Base-by-base conservation (phyloP, 2,888 invertebrate species). In the Ypsolopha sequella region DNA sequence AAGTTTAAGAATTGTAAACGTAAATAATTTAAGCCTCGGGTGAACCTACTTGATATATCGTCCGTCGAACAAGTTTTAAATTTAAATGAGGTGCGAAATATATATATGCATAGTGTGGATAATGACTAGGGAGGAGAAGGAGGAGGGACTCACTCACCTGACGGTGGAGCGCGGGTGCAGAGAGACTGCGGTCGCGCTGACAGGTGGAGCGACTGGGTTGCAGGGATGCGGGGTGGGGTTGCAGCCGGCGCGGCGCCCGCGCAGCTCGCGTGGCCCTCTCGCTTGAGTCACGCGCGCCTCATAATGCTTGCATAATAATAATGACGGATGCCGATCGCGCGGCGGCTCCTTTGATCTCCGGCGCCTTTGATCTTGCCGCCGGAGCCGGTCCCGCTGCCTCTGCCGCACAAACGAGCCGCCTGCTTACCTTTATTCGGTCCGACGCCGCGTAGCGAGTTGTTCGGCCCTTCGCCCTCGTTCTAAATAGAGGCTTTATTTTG, bases 251-350 rank as follows among this genome's bases (percentile, higher is more conserved):
- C 70, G 74, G 79, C 78, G 80, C 80, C 80, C 80, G 81, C 79
- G 79, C 76, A 68, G 61, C 80, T 81, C 82, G 84, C 85, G 85
- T 82, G 82, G 80, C 80, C 79, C 79, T 80, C 82, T 78, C 80
- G 82, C 79, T 75, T 73, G 81, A 85, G 80, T 86, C 85, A 86
- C 85, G 85, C 82, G 82, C 85, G 81, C 79, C 80, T 79, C 76
- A 84, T 86, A 86, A 85, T 86, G 85, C 85, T 86, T 86, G 85
- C 85, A 86, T 86, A 86, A 85, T 86, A 86, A 86, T 86, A 86
- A 86, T 86, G 85, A 86, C 85, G 85, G 85, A 85, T 85, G 85
- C 85, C 85, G 85, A 86, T 86, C 85, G 85, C 85, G 84, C 80
- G 77, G 84, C 85, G 85, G 85, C 77, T 63, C 78, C 82, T 85